phyloP scores from a whole-genome alignment of 2,888 invertebrate species.

The Drosophila nr. medialis region DNA sequence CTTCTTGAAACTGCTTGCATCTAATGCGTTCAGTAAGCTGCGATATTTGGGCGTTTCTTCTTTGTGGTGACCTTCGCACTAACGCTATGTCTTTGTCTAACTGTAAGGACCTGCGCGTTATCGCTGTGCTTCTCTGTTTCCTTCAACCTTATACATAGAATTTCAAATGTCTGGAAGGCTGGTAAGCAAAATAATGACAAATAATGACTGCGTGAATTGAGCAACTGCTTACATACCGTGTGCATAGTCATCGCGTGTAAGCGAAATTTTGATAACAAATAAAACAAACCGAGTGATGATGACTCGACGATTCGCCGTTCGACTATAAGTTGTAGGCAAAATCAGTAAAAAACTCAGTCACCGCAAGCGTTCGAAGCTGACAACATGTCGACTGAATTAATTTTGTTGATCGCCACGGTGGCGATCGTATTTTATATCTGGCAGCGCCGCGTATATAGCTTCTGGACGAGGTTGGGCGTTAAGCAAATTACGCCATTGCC shows the following conservation, averaged over 20 bases:
- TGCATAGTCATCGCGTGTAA: slow-evolving; percentile 3
- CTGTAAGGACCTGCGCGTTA: too few relatives aligned
- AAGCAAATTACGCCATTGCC: slow-evolving; percentile 76
- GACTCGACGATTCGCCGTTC: neutral
- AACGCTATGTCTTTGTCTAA: too few relatives aligned
- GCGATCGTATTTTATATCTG: slow-evolving; percentile 60
- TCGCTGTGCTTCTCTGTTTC: too few relatives aligned
- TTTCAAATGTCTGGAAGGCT: too few relatives aligned
- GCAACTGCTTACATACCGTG: too few relatives aligned
- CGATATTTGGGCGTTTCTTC: neutral
- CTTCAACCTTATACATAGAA: too few relatives aligned
- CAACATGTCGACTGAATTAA: slow-evolving; percentile 50
- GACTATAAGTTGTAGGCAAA: slow-evolving; percentile 1
- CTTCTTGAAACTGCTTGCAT: too few relatives aligned
- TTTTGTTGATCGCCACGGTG: slow-evolving; percentile 37
- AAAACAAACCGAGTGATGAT: neutral
- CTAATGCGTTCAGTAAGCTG: too few relatives aligned
- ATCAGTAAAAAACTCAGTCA: slow-evolving; percentile 21
- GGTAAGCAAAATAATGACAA: too few relatives aligned
- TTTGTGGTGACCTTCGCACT: neutral
- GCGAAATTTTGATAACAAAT: slow-evolving; percentile 1
- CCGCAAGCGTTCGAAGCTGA: neutral
- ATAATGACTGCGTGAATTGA: too few relatives aligned
- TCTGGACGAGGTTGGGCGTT: slow-evolving; percentile 80
- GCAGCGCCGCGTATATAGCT: slow-evolving; percentile 58